Evolutionary conservation across 2,888 invertebrate species (phyloP).

Genomic region (Amaurobius ferox): DNA sequence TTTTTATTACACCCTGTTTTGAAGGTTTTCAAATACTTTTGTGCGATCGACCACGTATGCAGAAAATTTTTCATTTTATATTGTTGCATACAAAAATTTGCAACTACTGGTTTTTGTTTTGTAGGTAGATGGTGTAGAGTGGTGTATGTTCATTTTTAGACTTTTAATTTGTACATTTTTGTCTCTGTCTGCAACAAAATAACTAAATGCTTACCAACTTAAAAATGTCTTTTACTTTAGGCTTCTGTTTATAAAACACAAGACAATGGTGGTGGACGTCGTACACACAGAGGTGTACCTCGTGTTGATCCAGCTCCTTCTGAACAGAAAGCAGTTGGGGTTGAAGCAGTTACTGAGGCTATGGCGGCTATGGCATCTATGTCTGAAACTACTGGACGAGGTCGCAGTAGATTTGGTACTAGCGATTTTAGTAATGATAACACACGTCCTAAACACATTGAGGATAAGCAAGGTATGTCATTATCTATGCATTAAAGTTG

Average conservation of each 20-base stretch:
- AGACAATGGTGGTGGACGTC: conserved; percentile 25
- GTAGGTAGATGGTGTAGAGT: no score
- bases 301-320: conserved; percentile 29
- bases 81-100: no score
- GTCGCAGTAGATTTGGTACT: background rate
- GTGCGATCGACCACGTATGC: no score
- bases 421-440: conserved; percentile 26
- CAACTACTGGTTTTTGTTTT: no score
- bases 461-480: conserved; percentile 40
- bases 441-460: conserved; percentile 9
- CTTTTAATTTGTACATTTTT: no score
- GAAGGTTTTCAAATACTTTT: no score
- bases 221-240: background rate
- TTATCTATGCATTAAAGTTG: no score
- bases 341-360: background rate
- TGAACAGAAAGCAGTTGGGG: background rate
- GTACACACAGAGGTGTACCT: conserved; percentile 38
- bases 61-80: no score
- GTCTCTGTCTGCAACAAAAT: no score
- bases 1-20: no score
- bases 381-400: conserved; percentile 37
- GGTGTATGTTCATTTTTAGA: no score
- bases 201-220: no score
- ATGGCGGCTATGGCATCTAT: conserved; percentile 28
- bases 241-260: conserved; percentile 13